Evolutionary conservation across 2,797 vertebrate species (phyloP).

Genomic region (Pseudochirops cupreus): DNA sequence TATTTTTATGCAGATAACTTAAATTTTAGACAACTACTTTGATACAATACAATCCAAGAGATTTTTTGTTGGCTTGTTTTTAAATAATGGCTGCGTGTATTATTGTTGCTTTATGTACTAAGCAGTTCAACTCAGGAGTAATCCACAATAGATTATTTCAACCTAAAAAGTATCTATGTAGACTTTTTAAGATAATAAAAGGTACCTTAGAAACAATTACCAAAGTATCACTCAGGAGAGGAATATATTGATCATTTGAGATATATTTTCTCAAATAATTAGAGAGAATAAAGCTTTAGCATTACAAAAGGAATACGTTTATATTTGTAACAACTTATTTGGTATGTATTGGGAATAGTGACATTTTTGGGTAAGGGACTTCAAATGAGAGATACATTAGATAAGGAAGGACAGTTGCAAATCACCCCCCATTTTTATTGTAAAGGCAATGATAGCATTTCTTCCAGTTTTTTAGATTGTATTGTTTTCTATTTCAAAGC

Average conservation of each 20-base stretch:
- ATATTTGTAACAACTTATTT: slow-evolving; percentile 30
- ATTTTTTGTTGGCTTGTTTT: not conserved
- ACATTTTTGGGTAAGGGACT: not conserved
- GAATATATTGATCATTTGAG: not conserved
- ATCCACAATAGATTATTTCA: slow-evolving; percentile 24
- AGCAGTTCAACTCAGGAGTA: not conserved
- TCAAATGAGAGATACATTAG: slow-evolving; percentile 34
- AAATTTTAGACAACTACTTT: not conserved
- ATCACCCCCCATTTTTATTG: slow-evolving; percentile 11
- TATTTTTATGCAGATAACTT: not conserved
- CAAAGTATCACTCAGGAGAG: slow-evolving; percentile 35
- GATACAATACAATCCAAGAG: not conserved
- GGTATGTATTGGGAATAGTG: slow-evolving; percentile 23
- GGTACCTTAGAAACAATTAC: not conserved
- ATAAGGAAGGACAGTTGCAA: slow-evolving; percentile 20
- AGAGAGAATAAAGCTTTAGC: slow-evolving; percentile 33
- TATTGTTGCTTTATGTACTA: not conserved
- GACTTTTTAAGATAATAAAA: slow-evolving; percentile 27
- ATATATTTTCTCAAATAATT: slow-evolving; percentile 18
- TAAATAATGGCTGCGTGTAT: not conserved
- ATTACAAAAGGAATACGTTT: slow-evolving; percentile 55
- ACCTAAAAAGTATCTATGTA: slow-evolving; percentile 5
- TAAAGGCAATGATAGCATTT: slow-evolving; percentile 40
- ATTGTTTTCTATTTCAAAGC: slow-evolving; percentile 46
- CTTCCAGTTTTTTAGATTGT: slow-evolving; percentile 38